Base-by-base conservation (phyloP, 2,888 invertebrate genomes). In the Punctoribates punctum region DNA sequence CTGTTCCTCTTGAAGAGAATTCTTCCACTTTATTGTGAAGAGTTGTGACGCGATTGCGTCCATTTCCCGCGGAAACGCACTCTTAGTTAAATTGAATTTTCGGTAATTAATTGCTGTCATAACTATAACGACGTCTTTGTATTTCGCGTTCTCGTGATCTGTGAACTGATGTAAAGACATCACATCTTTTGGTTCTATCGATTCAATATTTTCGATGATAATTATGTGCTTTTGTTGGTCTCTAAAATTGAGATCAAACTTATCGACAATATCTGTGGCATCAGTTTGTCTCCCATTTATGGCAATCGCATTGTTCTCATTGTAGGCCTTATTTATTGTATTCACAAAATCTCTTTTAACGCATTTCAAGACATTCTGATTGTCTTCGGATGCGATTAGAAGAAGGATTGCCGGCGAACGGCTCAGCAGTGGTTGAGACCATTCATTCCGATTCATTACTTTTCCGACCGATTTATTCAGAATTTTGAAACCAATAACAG, bases 91-190 rank as follows among this genome's bases (percentile, higher is more conserved):
- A 13, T 72, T 27, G 1, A 48, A 23, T 13, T 48, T 48, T 23
- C 27, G 25, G 46, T 25, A 27, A 46, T 48, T 17, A 20, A 72
- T 72, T 46, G 72, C 72, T 15, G 42, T 72, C 27, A 72, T 42
- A 2, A 72, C 38, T 25, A 72, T 48, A 4, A 72, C n/a, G 1
- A 23, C 42, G 20, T 72, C 46, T 38, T 25, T 72, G 46, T 20
- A 72, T 72, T 42, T 42, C 4, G 72, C 42, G 72, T 72, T 72
- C 25, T 72, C 20, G 23, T 72, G 72, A 42, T 72, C 72, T 20
- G 72, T 72, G 72, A 72, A 72, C 72, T 72, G 72, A 72, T 72
- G 72, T 17, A 72, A 72, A 46, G 48, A 25, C 72, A 72, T 48
- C 13, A 72, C 25, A 15, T 72, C 46, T 25, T 72, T n/a, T 1